Base-by-base conservation (phyloP, 1,140 invertebrate genomes). In the Neotoxoptera formosana region DNA sequence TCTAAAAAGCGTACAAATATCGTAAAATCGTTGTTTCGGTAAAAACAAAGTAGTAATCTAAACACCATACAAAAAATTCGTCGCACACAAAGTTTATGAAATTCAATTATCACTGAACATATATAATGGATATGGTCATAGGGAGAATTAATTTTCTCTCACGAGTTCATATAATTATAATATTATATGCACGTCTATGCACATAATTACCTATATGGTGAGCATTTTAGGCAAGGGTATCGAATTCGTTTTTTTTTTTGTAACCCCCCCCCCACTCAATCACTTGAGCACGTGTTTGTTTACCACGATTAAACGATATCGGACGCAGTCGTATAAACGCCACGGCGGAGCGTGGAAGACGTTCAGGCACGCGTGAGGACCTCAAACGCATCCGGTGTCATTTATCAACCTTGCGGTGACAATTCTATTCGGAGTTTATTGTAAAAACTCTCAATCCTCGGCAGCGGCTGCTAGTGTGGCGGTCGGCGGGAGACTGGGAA, bases 341-440 rank as follows among this genome's bases (percentile, higher is more conserved):
- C 14, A n/a, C 17, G 25, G 60, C 17, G 14, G n/a, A 14, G 2
- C 14, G 30, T n/a, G n/a, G 4, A 7, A 76, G 11, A 67, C n/a
- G 6, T 76, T 34, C 11, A 17, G 6, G 23, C 14, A 45, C 83
- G 41, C 9, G 21, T 45, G 41, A 86, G 14, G 30, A 86, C 14
- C 84, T 47, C 45, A 7, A 30, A 30, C 84, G 30, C 25, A 45
- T 47, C 11, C 14, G 23, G 25, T 30, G 45, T 86, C 84, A 47
- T 86, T 86, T 48, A 86, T 86, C 84, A 86, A 86, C 45, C 23
- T n/a, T 20, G 36, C 4, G 45, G 25, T 3, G 41, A 86, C 41
- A n/a, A 47, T 86, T 86, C 45, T 86, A 47, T 86, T 86, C 84
- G n/a, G 25, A 86, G 30, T 47, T 86, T 86, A 86, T 86, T 47